Evolutionary conservation across 2,797 vertebrate genomes (phyloP), one percentile per base, ranked within the genome.

Genomic region (Columba guinea): DNA sequence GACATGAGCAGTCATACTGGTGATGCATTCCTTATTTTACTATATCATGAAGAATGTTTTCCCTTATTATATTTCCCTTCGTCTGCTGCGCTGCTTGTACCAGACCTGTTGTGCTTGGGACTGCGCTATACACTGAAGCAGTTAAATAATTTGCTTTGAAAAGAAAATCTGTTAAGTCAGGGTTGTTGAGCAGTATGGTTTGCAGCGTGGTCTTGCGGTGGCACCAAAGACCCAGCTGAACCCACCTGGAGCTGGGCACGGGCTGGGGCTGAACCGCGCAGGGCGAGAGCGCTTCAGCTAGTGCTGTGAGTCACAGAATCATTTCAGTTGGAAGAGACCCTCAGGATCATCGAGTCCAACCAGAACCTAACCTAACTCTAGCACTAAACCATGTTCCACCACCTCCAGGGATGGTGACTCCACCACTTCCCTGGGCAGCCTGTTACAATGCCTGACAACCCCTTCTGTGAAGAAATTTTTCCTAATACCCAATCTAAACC

Each of bases 161-260:
- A 46, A 64, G 0, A 18, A 51, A 34, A 5, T 11, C 32, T 20
- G 63, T 28, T 17, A 24, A 39, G 32, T n/a, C 7, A 22, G 32
- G 30, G 8, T n/a, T 48, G 35, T 24, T 71, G 34, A 62, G 83
- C 65, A 19, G 1, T 27, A 9, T 1, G 17, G 19, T 63, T 68
- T 48, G 9, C 46, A 5, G 17, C 0, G 11, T 20, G 51, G 46
- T 27, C 30, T 56, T 27, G n/a, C 2, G 0, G 8, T 5, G 48
- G 70, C 55, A 44, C 18, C 2, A 2, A 11, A 37, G 69, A 41
- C 35, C 41, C 34, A 30, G 2, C 4, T 3, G 52, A 49, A 17
- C 3, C 6, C 28, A 11, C 17, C 1, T 3, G 30, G 21, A 17
- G 21, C 30, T 9, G 49, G 44, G 22, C 27, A 5, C 0, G 1